A percentile compares a stretch with the other conserved stretches of the same genome.
These are phyloP conservation scores for Drosophila lutescens DNA, from an alignment of 2,888 invertebrate genomes.

Conservation along the genomic window DNA sequence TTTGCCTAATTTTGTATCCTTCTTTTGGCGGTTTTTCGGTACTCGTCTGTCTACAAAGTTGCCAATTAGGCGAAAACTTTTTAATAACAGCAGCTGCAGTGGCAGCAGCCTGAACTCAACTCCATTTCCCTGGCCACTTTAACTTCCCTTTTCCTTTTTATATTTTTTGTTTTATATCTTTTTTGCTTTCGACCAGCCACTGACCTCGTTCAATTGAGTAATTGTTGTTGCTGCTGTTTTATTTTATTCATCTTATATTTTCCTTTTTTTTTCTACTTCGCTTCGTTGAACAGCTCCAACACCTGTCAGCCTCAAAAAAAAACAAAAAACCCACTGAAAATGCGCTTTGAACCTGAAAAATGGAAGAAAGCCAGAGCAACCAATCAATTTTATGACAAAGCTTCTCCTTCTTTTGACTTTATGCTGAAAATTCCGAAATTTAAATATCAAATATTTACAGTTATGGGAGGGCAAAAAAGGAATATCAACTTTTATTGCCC, in stretches of 20 bases:
- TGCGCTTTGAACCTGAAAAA: conserved; percentile 62
- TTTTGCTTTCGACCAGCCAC: conserved; percentile 46
- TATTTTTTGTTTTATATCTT: conserved; percentile 6
- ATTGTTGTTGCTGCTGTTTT: conserved; percentile 37
- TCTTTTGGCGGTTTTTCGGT: conserved; percentile 31
- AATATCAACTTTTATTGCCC: conserved; percentile 50
- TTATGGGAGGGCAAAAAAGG: conserved; percentile 2
- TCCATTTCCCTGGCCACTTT: conserved; percentile 28
- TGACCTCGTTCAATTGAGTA: conserved; percentile 54
- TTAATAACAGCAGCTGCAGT: conserved; percentile 55
- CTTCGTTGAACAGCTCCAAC: conserved; percentile 37
- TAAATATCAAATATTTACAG: conserved; percentile 52
- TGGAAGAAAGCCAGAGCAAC: conserved; percentile 43
- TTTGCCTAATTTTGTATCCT: conserved; percentile 18
- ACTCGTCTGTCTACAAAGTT: conserved; percentile 69
- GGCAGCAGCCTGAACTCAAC: conserved; percentile 45
- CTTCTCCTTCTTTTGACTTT: conserved; percentile 15
- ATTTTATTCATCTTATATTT: conserved; percentile 17
- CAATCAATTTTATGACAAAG: conserved; percentile 76
- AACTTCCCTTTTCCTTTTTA: conserved; percentile 22
- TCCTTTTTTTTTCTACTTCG: conserved; percentile 6
- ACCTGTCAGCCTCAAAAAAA: conserved; percentile 29
- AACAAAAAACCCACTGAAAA: conserved; percentile 27
- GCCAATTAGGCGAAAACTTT: conserved; percentile 66
- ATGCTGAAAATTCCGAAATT: conserved; percentile 35